Percentiles rank a stretch among this genome's conserved stretches.
These are phyloP conservation scores for Andrena bicolor DNA, from an alignment of 2,888 invertebrate genomes.

Conservation along the genomic window DNA sequence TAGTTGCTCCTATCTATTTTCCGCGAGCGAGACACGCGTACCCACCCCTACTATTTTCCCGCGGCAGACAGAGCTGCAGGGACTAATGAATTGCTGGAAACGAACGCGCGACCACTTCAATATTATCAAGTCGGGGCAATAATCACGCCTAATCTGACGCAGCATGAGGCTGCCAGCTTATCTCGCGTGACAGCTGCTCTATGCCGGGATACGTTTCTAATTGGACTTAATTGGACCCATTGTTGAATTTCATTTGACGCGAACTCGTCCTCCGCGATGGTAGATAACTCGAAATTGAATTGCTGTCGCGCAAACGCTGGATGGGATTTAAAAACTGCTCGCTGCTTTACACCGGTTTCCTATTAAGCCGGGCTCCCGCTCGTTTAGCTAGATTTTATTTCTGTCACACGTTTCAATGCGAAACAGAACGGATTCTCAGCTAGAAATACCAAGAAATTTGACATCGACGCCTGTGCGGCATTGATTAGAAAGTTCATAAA, in stretches of 20 bases:
- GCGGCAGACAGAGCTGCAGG: too few species aligned
- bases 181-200: constrained; percentile 62
- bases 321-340: constrained; percentile 24
- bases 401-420: not conserved
- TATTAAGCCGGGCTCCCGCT: constrained; percentile 1
- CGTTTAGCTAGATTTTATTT: constrained; percentile 19
- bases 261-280: constrained; percentile 29
- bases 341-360: constrained; percentile 22
- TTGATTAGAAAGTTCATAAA: not conserved
- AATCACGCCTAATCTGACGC: constrained; percentile 46
- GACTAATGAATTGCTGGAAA: constrained; percentile 7
- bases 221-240: constrained; percentile 64
- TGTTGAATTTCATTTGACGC: constrained; percentile 57
- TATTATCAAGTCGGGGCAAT: constrained; percentile 37
- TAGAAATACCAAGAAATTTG: not conserved
- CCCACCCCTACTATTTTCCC: too few species aligned
- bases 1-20: too few species aligned
- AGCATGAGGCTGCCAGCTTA: constrained; percentile 47
- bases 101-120: constrained; percentile 1
- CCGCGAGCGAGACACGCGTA: too few species aligned
- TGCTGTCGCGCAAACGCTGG: constrained; percentile 20
- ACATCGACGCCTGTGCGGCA: not conserved
- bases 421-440: not conserved
- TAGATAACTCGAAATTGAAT: constrained; percentile 46
- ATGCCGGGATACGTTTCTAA: constrained; percentile 54